Evolutionary conservation across 35 echinoderm and acorn worm genomes (phyloP), one percentile per base, ranked within the genome.

Genomic region (Apostichopus parvimensis): DNA sequence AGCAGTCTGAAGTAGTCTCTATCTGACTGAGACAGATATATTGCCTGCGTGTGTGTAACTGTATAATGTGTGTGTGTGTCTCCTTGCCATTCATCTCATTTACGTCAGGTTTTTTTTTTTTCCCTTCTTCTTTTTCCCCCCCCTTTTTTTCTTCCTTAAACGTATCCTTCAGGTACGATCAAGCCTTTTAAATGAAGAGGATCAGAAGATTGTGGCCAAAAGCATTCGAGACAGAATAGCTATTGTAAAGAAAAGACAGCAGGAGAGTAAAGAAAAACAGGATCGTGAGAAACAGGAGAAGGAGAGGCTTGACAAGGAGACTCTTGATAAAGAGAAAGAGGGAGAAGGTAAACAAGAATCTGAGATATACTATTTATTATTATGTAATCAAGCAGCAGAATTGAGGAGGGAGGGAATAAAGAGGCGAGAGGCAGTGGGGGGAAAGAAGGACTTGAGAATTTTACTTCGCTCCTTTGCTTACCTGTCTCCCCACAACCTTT

Each of bases 151-250:
- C 34, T 92, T 28, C 65, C 57, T 83, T 83, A 21, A 14, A n/a
- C 20, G 13, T 86, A 53, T 78, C 54, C 75, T 87, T 22, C 87
- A 98, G 96, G 96, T 98, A 54, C 89, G 94, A 77, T 95, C 94
- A 61, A 92, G 94, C 66, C 95, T 98, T 88, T 80, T 98, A 57
- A 94, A 95, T 90, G 96, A 98, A 93, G 96, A 93, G 70, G 96
- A 98, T 92, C 92, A 93, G 88, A 95, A 95, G 75, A 92, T 88
- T 68, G 96, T 98, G 26, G 94, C 96, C 88, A 98, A 95, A 87
- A 93, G 92, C 88, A 98, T 98, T 54, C 68, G 96, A 59, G 96
- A 95, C 83, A 91, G 94, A 62, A 91, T 98, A 59, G 84, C 92
- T 14, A 87, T 82, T 8, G 92, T 95, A 13, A 79, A 79, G 87